Conservation (phyloP, 2,113 vertebrate genomes). For the Aspiorhynchus laticeps region DNA sequence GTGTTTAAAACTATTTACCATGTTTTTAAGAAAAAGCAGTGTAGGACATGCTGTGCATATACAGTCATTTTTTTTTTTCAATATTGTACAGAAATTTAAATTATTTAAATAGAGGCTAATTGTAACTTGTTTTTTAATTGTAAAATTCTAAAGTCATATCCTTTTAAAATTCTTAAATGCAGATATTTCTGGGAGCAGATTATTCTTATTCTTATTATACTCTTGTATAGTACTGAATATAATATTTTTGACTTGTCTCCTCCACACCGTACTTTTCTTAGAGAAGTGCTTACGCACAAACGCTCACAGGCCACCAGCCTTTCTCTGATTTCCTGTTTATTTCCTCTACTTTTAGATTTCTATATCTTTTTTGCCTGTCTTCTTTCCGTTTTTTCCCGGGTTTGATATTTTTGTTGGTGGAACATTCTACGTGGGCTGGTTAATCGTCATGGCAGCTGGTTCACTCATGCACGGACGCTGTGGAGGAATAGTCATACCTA, state of each 20-base stretch:
- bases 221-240: background rate
- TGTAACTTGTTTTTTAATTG: background rate
- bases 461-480: constrained; percentile 87
- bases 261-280: constrained; percentile 50
- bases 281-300: background rate
- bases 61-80: background rate
- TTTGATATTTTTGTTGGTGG: constrained; percentile 73
- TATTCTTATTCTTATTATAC: background rate
- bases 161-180: background rate
- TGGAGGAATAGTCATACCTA: constrained; percentile 89
- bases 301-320: constrained; percentile 41
- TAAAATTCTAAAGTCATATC: background rate
- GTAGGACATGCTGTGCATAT: background rate
- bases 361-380: constrained; percentile 58
- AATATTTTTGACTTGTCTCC: background rate
- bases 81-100: background rate
- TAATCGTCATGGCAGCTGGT: constrained; percentile 88
- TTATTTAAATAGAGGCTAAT: background rate
- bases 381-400: constrained; percentile 64
- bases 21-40: background rate
- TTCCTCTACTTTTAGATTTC: constrained; percentile 61
- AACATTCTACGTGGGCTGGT: constrained; percentile 84
- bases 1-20: constrained; percentile 53
- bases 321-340: constrained; percentile 63
- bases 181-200: background rate